These are phyloP conservation scores for Peromyscus aztecus DNA, from an alignment of 2,797 vertebrate species.

Conservation along the genomic window DNA sequence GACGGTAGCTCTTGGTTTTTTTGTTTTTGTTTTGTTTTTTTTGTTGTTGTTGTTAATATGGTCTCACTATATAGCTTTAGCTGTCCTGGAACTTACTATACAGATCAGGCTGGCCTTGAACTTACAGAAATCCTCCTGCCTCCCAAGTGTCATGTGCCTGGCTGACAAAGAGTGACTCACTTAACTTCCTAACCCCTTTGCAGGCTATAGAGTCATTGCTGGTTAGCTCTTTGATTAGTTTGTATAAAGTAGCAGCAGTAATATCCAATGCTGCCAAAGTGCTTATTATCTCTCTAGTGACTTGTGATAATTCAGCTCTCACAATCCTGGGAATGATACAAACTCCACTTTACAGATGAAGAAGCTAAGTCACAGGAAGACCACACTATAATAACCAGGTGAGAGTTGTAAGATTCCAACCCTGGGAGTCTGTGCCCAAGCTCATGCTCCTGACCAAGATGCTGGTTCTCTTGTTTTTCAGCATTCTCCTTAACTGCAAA, in stretches of 20 bases:
- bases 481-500: not conserved
- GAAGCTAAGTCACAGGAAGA: conserved; percentile 2
- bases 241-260: conserved; percentile 47
- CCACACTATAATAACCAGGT: not conserved
- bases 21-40: not conserved
- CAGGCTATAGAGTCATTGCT: not conserved
- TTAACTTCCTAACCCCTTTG: not conserved
- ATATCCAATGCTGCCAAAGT: not conserved
- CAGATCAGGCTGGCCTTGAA: not conserved
- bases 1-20: not conserved
- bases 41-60: not conserved
- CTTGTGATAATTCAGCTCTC: conserved; percentile 31
- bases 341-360: conserved; percentile 50
- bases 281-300: conserved; percentile 54
- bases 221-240: not conserved
- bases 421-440: not conserved
- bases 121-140: not conserved
- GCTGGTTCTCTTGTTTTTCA: not conserved
- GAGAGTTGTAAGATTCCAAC: not conserved
- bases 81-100: not conserved
- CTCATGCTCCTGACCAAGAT: not conserved
- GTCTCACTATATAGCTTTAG: not conserved
- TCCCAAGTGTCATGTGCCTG: not conserved
- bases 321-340: not conserved
- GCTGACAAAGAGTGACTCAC: not conserved